Conservation (phyloP, 1,140 invertebrate species). For the Sweltsa coloradensis region DNA sequence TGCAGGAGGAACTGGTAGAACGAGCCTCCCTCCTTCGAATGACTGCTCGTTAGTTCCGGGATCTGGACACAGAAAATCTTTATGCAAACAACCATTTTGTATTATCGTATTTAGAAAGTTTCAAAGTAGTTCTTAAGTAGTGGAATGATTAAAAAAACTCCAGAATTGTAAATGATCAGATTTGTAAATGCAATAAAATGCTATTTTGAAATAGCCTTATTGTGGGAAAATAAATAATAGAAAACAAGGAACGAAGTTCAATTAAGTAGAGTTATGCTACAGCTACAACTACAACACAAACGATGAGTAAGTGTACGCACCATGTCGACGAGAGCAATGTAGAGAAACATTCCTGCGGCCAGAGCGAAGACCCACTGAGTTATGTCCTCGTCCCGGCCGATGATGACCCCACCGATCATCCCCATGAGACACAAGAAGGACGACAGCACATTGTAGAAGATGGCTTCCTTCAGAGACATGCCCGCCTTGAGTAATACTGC, state of each 20-base stretch:
- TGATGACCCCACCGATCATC: constrained; percentile 66
- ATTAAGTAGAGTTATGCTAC: too few species aligned
- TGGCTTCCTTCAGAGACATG: constrained; percentile 71
- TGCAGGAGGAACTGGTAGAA: constrained; percentile 60
- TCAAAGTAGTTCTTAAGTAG: too few species aligned
- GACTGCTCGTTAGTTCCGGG: constrained; percentile 60
- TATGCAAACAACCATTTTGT: too few species aligned
- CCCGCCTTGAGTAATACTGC: constrained; percentile 89
- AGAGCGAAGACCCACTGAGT: constrained; percentile 80
- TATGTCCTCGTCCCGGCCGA: constrained; percentile 62
- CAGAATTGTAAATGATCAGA: too few species aligned
- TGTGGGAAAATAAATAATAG: too few species aligned
- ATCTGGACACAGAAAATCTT: too few species aligned
- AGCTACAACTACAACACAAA: too few species aligned
- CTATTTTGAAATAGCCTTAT: too few species aligned
- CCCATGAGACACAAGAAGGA: constrained; percentile 76
- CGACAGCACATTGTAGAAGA: constrained; percentile 79
- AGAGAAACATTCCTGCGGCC: constrained; percentile 86
- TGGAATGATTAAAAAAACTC: too few species aligned
- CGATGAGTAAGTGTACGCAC: constrained; percentile 39
- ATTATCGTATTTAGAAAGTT: too few species aligned
- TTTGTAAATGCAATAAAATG: too few species aligned
- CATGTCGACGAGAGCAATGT: constrained; percentile 91
- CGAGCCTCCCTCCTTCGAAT: constrained; percentile 46
- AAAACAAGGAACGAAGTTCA: too few species aligned